A percentile compares a stretch with the other conserved stretches of the same genome.
Evolutionary conservation across 2,113 vertebrate species (phyloP).

Genomic region (Saimiri boliviensis): DNA sequence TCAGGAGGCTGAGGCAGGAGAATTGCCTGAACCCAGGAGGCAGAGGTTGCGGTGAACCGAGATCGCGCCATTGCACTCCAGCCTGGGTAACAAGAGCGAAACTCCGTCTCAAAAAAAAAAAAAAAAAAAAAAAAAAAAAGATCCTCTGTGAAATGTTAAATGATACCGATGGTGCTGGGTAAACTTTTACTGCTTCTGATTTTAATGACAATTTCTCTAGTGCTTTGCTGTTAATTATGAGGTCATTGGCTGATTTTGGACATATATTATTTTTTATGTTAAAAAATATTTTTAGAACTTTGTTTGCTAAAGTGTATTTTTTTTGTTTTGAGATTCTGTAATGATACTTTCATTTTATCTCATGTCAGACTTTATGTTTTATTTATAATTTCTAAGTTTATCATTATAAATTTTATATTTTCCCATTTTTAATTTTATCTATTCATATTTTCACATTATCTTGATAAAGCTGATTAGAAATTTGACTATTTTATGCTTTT

Average conservation of each 20-base stretch:
- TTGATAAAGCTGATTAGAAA: background rate
- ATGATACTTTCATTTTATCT: background rate
- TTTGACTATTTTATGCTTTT: background rate
- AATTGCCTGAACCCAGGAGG: too few relatives aligned
- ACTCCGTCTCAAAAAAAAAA: too few relatives aligned
- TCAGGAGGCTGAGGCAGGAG: too few relatives aligned
- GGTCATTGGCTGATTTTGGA: background rate
- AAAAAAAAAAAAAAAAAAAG: too few relatives aligned
- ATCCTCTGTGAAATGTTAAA: slow-evolving; percentile 2
- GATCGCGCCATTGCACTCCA: too few relatives aligned
- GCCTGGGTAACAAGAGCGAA: too few relatives aligned
- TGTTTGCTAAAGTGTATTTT: background rate
- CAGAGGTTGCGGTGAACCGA: too few relatives aligned
- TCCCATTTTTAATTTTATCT: background rate
- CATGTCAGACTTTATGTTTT: background rate
- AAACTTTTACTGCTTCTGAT: background rate
- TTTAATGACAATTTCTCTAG: background rate
- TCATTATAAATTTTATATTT: background rate
- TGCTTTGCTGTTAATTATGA: background rate
- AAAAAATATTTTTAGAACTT: background rate
- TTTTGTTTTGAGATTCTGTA: background rate
- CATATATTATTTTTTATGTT: background rate
- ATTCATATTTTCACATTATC: background rate
- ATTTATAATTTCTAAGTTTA: background rate
- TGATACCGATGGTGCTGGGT: background rate